Evolutionary conservation across 2,888 invertebrate genomes (phyloP).

Genomic region (Pyrocoelia pectoralis): DNA sequence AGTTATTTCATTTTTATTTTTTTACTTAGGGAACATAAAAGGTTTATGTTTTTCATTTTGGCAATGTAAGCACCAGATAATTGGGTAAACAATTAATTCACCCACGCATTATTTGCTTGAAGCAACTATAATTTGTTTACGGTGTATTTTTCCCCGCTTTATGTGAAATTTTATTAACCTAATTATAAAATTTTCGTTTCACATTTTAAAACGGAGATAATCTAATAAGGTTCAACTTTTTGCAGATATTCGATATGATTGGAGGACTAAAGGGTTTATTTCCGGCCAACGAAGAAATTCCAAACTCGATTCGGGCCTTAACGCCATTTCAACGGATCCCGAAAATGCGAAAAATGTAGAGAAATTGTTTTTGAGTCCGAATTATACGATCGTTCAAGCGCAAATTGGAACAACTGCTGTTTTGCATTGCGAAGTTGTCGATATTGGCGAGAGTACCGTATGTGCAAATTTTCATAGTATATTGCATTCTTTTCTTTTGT

Average conservation of each 20-base stretch:
- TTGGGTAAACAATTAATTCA: neutral
- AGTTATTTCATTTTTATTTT: neutral
- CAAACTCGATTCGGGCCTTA: conserved; percentile 29
- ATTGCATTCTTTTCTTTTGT: neutral
- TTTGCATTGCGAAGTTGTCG: conserved; percentile 70
- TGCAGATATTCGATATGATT: conserved; percentile 27
- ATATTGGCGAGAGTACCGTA: conserved; percentile 70
- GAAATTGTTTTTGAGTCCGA: conserved; percentile 65
- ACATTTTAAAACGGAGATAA: neutral
- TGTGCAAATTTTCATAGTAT: conserved; percentile 48
- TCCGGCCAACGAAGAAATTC: conserved; percentile 31
- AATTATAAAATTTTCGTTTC: no score
- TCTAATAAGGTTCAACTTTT: conserved; percentile 12
- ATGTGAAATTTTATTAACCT: neutral
- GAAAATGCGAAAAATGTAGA: conserved; percentile 21
- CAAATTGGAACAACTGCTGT: conserved; percentile 70
- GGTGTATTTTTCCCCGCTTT: neutral
- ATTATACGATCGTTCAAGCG: conserved; percentile 69
- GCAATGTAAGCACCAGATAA: neutral
- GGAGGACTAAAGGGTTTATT: conserved; percentile 22
- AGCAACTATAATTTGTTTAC: neutral
- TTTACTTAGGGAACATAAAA: neutral
- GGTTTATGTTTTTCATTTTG: neutral
- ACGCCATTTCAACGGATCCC: conserved; percentile 20
- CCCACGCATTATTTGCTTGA: neutral